These are phyloP conservation scores for Acanthornis magna DNA, from an alignment of 2,797 vertebrate genomes.

Conservation along the genomic window DNA sequence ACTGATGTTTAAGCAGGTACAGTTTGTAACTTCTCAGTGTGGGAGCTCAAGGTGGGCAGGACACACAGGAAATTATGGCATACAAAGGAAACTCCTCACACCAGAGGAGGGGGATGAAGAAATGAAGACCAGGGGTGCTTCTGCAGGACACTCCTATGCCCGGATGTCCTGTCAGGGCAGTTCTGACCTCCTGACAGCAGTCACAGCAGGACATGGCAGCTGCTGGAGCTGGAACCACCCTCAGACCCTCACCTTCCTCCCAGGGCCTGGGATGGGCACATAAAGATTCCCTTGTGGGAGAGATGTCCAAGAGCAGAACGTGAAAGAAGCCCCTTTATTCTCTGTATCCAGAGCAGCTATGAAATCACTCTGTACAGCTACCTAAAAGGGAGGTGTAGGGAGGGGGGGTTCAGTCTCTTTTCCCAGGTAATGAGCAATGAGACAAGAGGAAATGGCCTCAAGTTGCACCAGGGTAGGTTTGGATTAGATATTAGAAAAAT, in stretches of 20 bases:
- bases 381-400: neutral
- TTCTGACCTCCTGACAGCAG: neutral
- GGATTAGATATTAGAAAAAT: neutral
- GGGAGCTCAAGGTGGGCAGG: neutral
- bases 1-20: neutral
- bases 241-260: no score
- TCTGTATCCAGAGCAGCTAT: rapidly evolving
- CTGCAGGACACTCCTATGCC: rapidly evolving
- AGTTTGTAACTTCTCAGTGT: rapidly evolving
- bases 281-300: rapidly evolving
- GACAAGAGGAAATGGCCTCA: neutral
- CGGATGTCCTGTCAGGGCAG: neutral
- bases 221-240: neutral
- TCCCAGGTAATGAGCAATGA: neutral
- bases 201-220: neutral
- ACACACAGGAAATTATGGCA: rapidly evolving
- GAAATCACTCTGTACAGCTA: no score
- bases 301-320: rapidly evolving
- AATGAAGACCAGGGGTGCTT: rapidly evolving
- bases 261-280: rapidly evolving
- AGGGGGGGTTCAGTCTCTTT: neutral
- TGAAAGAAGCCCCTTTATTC: rapidly evolving
- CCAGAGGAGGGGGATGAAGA: neutral
- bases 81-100: rapidly evolving
- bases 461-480: neutral